Evolutionary conservation across 2,797 vertebrate species (phyloP).

Genomic region (Melanogrammus aeglefinus): DNA sequence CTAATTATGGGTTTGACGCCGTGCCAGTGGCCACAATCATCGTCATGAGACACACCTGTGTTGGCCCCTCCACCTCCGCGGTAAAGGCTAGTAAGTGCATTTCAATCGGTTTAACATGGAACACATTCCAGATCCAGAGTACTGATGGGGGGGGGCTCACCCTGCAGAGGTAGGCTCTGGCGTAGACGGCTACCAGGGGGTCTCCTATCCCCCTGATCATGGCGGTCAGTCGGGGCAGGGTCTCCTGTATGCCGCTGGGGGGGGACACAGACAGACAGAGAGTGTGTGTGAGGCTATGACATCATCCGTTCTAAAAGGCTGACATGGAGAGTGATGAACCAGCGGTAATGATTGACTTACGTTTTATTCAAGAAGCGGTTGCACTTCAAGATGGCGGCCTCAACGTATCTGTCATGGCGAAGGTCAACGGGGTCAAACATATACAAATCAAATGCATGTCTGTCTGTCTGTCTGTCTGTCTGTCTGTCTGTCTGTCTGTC

Average conservation of each 20-base stretch:
- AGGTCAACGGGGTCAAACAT: constrained; percentile 71
- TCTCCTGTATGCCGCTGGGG: constrained; percentile 88
- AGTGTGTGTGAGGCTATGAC: background rate
- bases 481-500: background rate
- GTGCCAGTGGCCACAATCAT: too few relatives aligned
- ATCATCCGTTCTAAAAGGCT: background rate
- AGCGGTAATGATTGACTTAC: constrained; percentile 66
- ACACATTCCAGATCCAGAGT: background rate
- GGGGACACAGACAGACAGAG: background rate
- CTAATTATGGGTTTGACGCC: too few relatives aligned
- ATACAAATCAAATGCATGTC: background rate
- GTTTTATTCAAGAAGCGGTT: constrained; percentile 88
- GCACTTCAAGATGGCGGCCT: constrained; percentile 94
- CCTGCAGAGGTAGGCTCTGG: constrained; percentile 94
- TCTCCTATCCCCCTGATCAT: constrained; percentile 97
- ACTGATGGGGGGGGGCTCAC: constrained; percentile 62
- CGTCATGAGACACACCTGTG: background rate
- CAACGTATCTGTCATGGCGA: constrained; percentile 82
- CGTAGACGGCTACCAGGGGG: constrained; percentile 91
- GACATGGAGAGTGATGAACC: background rate
- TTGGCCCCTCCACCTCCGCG: background rate
- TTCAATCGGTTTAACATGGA: background rate
- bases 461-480: background rate
- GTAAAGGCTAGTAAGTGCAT: background rate
- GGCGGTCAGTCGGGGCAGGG: constrained; percentile 85